Evolutionary conservation across 2,113 vertebrate genomes (phyloP).

Genomic region (Melanerpes aurifrons): DNA sequence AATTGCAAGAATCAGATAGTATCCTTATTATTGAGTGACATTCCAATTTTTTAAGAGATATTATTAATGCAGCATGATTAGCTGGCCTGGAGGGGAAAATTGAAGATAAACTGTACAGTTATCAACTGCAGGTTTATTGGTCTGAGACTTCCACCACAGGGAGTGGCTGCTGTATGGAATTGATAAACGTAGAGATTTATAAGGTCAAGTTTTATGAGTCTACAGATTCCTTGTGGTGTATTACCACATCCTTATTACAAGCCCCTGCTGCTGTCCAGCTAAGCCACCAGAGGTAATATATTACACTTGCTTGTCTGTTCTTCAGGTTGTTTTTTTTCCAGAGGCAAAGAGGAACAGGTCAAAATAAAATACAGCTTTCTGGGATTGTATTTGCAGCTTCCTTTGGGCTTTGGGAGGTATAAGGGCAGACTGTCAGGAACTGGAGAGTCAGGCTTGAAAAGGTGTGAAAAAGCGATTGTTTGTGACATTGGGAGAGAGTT

Average conservation of each 20-base stretch:
- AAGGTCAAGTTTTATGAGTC: slow-evolving; percentile 85
- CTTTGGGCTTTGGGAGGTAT: not conserved
- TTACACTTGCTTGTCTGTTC: slow-evolving; percentile 66
- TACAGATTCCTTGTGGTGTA: slow-evolving; percentile 78
- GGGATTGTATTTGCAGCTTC: not conserved
- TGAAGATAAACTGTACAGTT: slow-evolving; percentile 50
- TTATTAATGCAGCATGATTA: slow-evolving; percentile 74
- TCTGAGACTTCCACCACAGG: slow-evolving; percentile 74
- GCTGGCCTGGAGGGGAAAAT: slow-evolving; percentile 57
- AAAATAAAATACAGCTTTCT: slow-evolving; percentile 62
- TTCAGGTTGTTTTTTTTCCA: not conserved
- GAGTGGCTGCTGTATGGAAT: slow-evolving; percentile 84
- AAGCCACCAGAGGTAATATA: slow-evolving; percentile 77
- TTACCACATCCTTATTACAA: slow-evolving; percentile 85
- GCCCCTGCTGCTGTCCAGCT: slow-evolving; percentile 80
- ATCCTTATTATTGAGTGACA: slow-evolving; percentile 40
- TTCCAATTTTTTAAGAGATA: slow-evolving; percentile 51
- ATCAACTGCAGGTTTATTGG: slow-evolving; percentile 82
- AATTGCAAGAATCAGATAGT: not conserved
- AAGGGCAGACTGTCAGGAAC: not conserved
- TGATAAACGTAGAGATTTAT: slow-evolving; percentile 89
- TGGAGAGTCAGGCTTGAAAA: not conserved
- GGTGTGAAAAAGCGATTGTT: not conserved
- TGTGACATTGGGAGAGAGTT: not conserved
- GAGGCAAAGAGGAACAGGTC: slow-evolving; percentile 34